Conservation (phyloP, 2,113 vertebrate genomes). For the Etia nguti region DNA sequence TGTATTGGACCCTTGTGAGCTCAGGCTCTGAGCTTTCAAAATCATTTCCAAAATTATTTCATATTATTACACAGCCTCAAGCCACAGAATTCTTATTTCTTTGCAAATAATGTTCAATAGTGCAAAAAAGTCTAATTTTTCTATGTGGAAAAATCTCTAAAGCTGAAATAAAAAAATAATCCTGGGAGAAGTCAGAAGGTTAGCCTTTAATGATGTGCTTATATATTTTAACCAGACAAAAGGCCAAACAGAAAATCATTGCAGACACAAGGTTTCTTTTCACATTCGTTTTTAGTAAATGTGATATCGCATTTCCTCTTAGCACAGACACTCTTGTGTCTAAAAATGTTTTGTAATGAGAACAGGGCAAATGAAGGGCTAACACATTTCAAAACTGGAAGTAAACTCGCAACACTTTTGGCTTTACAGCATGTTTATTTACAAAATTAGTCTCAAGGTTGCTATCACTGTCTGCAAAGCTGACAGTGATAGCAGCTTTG, state of each 20-base stretch:
- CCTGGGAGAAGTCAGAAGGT: background rate
- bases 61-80: background rate
- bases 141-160: background rate
- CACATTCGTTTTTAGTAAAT: background rate
- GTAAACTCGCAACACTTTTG: background rate
- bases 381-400: background rate
- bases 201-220: background rate
- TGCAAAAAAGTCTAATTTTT: background rate
- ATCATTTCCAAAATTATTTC: background rate
- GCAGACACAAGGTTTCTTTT: background rate
- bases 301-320: background rate
- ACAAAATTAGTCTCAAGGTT: background rate
- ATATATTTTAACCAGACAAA: background rate
- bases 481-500: background rate
- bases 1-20: background rate
- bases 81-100: background rate
- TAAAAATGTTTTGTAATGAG: background rate
- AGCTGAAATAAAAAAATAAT: background rate
- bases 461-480: background rate
- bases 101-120: background rate
- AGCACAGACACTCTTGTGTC: background rate
- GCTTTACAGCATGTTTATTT: background rate
- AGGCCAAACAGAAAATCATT: background rate
- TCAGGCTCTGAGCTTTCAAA: background rate
- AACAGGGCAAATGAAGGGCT: background rate